Percentiles rank a stretch among this genome's conserved stretches.
Evolutionary conservation across 2,797 vertebrate genomes (phyloP).

Genomic region (Vespertilio murinus): DNA sequence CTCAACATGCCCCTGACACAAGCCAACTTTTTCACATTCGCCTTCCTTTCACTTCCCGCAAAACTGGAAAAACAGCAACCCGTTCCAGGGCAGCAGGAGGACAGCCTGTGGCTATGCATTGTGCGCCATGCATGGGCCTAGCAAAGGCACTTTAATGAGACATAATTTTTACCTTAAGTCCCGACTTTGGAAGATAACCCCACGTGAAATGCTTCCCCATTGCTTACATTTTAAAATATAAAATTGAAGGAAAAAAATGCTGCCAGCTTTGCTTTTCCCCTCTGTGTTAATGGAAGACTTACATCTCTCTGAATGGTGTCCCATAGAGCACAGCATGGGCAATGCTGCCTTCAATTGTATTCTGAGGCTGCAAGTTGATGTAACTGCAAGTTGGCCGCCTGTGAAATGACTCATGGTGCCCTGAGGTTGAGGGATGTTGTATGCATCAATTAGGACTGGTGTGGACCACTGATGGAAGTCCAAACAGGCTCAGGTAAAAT

Average conservation of each 20-base stretch:
- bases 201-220: neutral
- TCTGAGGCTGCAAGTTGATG: neutral
- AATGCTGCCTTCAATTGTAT: neutral
- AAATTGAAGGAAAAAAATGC: neutral
- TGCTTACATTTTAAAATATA: conserved; percentile 18
- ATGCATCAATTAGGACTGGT: neutral
- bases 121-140: neutral
- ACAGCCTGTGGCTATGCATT: neutral
- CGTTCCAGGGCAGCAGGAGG: neutral
- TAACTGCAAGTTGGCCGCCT: neutral
- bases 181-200: neutral
- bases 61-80: neutral
- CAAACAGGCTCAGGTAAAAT: neutral
- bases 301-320: neutral
- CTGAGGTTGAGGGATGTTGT: no score
- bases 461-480: neutral
- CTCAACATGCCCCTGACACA: neutral
- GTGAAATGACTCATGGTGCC: neutral
- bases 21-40: neutral
- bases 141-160: neutral
- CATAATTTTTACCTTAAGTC: neutral
- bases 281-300: neutral
- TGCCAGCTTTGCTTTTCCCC: neutral
- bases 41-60: neutral
- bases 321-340: neutral